phyloP scores from a whole-genome alignment of 2,113 vertebrate species.

The Myotis brandtii region DNA sequence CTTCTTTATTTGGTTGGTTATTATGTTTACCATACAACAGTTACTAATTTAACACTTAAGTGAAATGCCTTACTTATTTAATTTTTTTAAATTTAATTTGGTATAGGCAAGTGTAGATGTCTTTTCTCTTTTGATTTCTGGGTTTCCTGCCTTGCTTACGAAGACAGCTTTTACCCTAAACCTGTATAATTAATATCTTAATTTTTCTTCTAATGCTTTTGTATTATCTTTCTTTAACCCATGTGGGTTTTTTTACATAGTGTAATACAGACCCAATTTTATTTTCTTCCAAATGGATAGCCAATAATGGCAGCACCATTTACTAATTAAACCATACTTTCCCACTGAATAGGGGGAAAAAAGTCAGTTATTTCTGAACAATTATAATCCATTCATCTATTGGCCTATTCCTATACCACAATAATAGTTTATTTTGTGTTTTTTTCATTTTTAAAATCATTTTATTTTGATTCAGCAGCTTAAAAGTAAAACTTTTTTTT shows the following conservation, averaged over 20 bases:
- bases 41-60: not conserved
- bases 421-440: not conserved
- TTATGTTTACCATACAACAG: not conserved
- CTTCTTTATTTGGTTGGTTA: not conserved
- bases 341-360: not conserved
- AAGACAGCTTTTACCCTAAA: not conserved
- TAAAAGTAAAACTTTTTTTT: not conserved
- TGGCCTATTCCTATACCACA: not conserved
- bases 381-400: not conserved
- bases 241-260: not conserved
- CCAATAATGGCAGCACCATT: not conserved
- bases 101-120: not conserved
- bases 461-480: not conserved
- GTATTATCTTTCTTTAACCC: not conserved
- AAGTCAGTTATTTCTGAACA: not conserved
- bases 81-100: not conserved
- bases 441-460: not conserved
- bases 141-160: not conserved
- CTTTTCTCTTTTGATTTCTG: slow-evolving; percentile 17
- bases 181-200: not conserved
- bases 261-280: not conserved
- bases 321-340: slow-evolving; percentile 36
- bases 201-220: not conserved
- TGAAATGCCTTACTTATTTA: not conserved
- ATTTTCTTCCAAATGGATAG: not conserved